Percentiles rank a stretch among this genome's conserved stretches.
These are phyloP conservation scores for Amphiprion clarkii DNA, from an alignment of 2,797 vertebrate species.

Conservation along the genomic window DNA sequence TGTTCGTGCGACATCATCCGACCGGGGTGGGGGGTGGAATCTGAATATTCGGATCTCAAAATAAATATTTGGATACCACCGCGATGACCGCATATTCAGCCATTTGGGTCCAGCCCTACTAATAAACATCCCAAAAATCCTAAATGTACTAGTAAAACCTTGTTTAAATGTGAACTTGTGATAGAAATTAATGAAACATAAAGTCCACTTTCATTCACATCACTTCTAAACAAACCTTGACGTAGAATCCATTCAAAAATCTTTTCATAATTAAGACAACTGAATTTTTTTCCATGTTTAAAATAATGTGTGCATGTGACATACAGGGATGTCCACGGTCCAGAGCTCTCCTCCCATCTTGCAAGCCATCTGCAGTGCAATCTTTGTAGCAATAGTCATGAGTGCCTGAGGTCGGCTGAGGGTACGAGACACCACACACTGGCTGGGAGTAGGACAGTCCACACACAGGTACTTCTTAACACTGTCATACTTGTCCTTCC, in stretches of 20 bases:
- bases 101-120: too few species aligned
- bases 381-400: conserved; percentile 94
- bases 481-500: conserved; percentile 94
- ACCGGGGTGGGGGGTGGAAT: too few species aligned
- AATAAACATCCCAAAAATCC: too few species aligned
- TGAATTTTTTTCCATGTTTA: neutral
- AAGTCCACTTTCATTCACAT: too few species aligned
- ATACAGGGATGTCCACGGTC: conserved; percentile 95
- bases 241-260: too few species aligned
- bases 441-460: conserved; percentile 94
- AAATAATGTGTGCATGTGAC: conserved; percentile 17
- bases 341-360: conserved; percentile 99
- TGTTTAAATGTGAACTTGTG: neutral
- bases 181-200: neutral
- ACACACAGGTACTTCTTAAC: conserved; percentile 96
- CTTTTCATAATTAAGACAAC: neutral
- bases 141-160: too few species aligned
- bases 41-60: too few species aligned
- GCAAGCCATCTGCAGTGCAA: conserved; percentile 95
- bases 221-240: too few species aligned
- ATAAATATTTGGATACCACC: too few species aligned
- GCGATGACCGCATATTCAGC: too few species aligned
- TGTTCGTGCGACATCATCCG: too few species aligned
- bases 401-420: conserved; percentile 88
- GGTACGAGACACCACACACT: conserved; percentile 93